phyloP scores from a whole-genome alignment of 2,797 vertebrate genomes.

The Gymnothorax javanicus region DNA sequence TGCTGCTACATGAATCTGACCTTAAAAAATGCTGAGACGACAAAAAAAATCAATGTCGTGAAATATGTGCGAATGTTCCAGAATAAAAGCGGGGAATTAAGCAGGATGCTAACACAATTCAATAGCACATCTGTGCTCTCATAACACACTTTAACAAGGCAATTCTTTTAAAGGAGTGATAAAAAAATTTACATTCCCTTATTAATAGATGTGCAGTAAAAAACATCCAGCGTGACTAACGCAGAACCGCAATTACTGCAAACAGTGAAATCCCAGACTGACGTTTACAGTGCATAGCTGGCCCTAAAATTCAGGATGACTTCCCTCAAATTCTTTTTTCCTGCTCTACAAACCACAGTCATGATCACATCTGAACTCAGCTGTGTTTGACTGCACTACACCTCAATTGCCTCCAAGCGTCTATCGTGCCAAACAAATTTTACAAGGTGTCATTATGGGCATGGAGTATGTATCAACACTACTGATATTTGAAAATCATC shows the following conservation, averaged over 20 bases:
- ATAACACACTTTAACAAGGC: neutral
- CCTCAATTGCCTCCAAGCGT: neutral
- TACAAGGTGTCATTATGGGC: neutral
- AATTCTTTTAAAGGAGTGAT: neutral
- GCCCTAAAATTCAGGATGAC: neutral
- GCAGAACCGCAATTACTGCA: neutral
- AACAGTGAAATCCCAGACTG: neutral
- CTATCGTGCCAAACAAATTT: neutral
- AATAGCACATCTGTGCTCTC: neutral
- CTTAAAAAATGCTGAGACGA: neutral
- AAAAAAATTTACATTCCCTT: neutral
- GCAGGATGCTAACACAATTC: neutral
- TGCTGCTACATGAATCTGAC: conserved; percentile 6
- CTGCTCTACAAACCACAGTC: neutral
- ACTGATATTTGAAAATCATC: neutral
- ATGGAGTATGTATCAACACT: neutral
- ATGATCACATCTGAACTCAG: neutral
- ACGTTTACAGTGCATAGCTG: neutral
- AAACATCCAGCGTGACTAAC: neutral
- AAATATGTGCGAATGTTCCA: neutral
- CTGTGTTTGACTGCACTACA: neutral
- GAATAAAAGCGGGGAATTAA: neutral
- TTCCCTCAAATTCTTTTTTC: neutral
- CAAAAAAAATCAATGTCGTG: neutral
- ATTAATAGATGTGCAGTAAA: neutral